A percentile compares a stretch with the other conserved stretches of the same genome.
phyloP scores from a whole-genome alignment of 2,888 invertebrate species.

The Agrypnus murinus region DNA sequence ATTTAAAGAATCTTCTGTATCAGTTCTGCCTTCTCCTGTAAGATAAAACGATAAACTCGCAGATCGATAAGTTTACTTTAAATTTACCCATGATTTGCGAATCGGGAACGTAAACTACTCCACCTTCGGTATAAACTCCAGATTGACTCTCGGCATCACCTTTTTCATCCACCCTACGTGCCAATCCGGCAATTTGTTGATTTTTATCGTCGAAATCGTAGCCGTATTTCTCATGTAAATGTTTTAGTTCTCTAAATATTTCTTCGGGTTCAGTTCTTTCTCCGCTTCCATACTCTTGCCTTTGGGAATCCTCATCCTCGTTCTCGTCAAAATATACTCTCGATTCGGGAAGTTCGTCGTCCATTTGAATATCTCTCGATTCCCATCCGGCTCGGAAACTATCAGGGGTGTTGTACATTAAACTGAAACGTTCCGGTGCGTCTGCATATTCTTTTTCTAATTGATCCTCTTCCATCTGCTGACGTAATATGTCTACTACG shows the following conservation, averaged over 20 bases:
- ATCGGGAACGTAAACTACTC: slow-evolving; percentile 73
- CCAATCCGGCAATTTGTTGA: slow-evolving; percentile 47
- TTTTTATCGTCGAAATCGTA: slow-evolving; percentile 48
- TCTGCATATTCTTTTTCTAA: slow-evolving; percentile 51
- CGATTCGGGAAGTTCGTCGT: slow-evolving; percentile 70
- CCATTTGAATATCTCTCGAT: slow-evolving; percentile 63
- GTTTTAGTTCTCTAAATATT: slow-evolving; percentile 63
- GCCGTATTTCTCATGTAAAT: slow-evolving; percentile 54
- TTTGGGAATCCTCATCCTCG: slow-evolving; percentile 64
- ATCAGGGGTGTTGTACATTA: slow-evolving; percentile 72
- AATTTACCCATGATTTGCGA: slow-evolving; percentile 55
- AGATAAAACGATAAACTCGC: slow-evolving; percentile 2
- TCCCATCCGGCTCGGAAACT: slow-evolving; percentile 71
- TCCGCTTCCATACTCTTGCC: slow-evolving; percentile 66
- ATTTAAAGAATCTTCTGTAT: slow-evolving; percentile 54
- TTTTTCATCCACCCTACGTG: slow-evolving; percentile 47
- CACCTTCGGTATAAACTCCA: slow-evolving; percentile 78
- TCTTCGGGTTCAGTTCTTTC: slow-evolving; percentile 56
- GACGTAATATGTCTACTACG: slow-evolving; percentile 44
- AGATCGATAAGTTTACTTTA: not conserved
- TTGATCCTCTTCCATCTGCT: slow-evolving; percentile 50
- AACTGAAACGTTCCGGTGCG: slow-evolving; percentile 65
- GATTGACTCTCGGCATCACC: slow-evolving; percentile 55
- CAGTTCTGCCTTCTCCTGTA: slow-evolving; percentile 47
- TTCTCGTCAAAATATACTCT: slow-evolving; percentile 76